Conservation (phyloP, 2,797 vertebrate species). For the Orestias chungarensis region DNA sequence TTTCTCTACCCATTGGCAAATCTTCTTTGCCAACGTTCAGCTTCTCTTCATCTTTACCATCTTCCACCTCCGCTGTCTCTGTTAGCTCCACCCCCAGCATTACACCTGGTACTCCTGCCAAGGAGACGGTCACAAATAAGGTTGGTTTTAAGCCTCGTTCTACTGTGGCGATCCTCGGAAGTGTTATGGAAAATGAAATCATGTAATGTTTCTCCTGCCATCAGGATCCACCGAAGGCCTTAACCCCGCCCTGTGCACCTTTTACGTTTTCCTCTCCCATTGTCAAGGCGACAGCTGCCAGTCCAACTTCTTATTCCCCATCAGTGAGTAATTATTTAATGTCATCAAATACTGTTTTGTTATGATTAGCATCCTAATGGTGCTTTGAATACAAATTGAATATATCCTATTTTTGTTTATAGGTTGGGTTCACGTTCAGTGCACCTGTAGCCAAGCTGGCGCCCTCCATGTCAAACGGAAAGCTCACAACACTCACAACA, state of each 20-base stretch:
- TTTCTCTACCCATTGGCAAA: constrained; percentile 88
- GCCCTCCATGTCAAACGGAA: constrained; percentile 79
- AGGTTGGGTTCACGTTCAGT: constrained; percentile 96
- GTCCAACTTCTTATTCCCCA: constrained; percentile 84
- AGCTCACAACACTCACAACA: constrained; percentile 67
- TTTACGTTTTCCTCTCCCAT: constrained; percentile 97
- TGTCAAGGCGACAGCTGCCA: constrained; percentile 92
- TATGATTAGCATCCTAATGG: too few relatives aligned
- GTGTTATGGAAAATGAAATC: not conserved
- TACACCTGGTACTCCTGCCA: constrained; percentile 44
- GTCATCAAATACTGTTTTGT: not conserved
- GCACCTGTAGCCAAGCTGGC: constrained; percentile 89
- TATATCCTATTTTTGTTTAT: constrained; percentile 18
- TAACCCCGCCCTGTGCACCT: constrained; percentile 78
- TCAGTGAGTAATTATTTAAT: constrained; percentile 81
- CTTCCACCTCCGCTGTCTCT: constrained; percentile 65
- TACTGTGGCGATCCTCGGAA: not conserved
- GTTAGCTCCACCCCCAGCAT: constrained; percentile 35
- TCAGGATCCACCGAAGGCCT: constrained; percentile 78
- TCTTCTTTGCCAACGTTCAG: constrained; percentile 87
- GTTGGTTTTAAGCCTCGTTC: constrained; percentile 36
- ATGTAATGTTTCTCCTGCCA: not conserved
- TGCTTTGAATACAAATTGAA: too few relatives aligned
- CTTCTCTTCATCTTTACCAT: constrained; percentile 79
- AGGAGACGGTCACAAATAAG: constrained; percentile 59